Evolutionary conservation across 2,888 invertebrate genomes (phyloP), one percentile per base, ranked within the genome.

Genomic region (Dasysyrphus tricinctus): DNA sequence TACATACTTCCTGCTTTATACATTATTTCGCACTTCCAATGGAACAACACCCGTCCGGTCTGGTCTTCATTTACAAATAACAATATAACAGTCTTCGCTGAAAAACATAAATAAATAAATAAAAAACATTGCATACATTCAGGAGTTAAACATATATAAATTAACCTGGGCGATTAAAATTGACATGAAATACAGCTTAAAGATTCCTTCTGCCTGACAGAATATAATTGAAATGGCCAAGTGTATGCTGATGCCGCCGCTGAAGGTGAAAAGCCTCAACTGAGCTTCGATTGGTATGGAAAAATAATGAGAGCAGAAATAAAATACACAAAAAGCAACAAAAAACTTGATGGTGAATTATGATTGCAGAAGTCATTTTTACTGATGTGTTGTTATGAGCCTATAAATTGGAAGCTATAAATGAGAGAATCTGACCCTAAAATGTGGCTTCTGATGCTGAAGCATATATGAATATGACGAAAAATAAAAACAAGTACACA

Each of bases 101-200:
- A 32, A 16, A 47, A 11, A 47, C n/a, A n/a, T n/a, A n/a, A n/a
- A n/a, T n/a, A n/a, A n/a, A n/a, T n/a, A n/a, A n/a, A n/a, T n/a
- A 19, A 32, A 63, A 42, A 24, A 61, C 39, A 42, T 8, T 39
- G 61, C 24, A 39, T 59, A 39, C 12, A 2, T 39, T 0, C 6
- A 44, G 44, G 29, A 44, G 44, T 44, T 19, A 39, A 42, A 14
- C 12, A 42, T 14, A 63, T 0, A 29, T 11, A 47, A 65, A 63
- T 42, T 5, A 63, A 32, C 44, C 44, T 44, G 12, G 11, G 24
- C 29, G 14, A 51, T 29, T 8, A 32, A 54, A 32, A 32, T 19
- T 63, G 63, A 29, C 44, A 63, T 63, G 29, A 29, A 65, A 61
- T 47, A 32, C 8, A 63, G 24, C 42, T 29, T n/a, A 47, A 44